Evolutionary conservation across 1,140 invertebrate genomes (phyloP).

Genomic region (Mamestra configurata): DNA sequence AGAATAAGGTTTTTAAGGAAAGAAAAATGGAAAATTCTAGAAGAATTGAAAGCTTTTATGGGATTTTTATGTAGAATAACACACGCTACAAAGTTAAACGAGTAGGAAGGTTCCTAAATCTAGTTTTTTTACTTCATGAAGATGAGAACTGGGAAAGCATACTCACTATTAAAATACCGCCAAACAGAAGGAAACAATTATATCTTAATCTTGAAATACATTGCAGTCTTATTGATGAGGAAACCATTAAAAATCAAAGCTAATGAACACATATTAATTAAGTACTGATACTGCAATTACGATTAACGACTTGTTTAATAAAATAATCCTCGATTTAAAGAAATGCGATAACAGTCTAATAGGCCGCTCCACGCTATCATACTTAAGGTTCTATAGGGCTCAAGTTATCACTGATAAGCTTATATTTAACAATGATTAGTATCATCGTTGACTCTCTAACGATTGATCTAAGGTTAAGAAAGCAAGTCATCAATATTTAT

Average conservation of each 20-base stretch:
- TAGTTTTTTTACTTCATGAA: too few species aligned
- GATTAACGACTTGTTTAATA: not conserved
- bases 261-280: not conserved
- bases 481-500: constrained; percentile 16
- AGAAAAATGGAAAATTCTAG: too few species aligned
- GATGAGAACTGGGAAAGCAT: too few species aligned
- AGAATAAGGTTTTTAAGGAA: too few species aligned
- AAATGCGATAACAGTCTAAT: not conserved
- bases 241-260: constrained; percentile 1
- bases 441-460: not conserved
- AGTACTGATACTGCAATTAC: not conserved
- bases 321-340: not conserved
- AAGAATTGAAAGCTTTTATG: too few species aligned
- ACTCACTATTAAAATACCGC: too few species aligned
- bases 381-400: not conserved
- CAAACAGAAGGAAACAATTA: too few species aligned
- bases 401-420: not conserved
- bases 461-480: constrained; percentile 21
- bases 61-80: too few species aligned
- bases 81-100: too few species aligned
- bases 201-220: too few species aligned
- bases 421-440: constrained; percentile 14
- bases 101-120: too few species aligned
- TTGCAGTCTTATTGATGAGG: not conserved
- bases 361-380: too few species aligned